Percentiles rank a stretch among this genome's conserved stretches.
phyloP scores from a whole-genome alignment of 2,888 invertebrate species.

The Nemotelus pantherinus region DNA sequence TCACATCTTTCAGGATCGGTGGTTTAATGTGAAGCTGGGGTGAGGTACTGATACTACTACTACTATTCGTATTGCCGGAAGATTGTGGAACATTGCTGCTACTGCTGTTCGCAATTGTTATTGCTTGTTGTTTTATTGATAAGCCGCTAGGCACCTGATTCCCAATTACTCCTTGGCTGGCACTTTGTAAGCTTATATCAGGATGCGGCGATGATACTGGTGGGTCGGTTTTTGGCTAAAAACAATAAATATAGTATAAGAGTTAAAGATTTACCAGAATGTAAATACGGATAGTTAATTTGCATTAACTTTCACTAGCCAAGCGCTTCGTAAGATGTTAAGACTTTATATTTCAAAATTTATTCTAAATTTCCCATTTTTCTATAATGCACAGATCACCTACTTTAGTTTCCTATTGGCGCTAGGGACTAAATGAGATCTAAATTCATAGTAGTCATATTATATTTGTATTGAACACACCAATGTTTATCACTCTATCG shows the following conservation, averaged over 20 bases:
- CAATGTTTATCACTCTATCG: slow-evolving; percentile 29
- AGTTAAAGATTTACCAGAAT: no score
- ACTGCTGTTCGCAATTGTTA: slow-evolving; percentile 46
- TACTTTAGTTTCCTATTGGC: no score
- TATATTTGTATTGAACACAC: not conserved
- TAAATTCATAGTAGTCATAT: no score
- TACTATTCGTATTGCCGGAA: not conserved
- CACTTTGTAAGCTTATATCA: slow-evolving; percentile 57
- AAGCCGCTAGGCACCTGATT: slow-evolving; percentile 22
- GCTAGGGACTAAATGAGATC: no score
- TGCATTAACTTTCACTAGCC: no score
- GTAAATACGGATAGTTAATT: no score
- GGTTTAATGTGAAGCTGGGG: slow-evolving; percentile 47
- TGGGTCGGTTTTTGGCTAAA: slow-evolving; percentile 63
- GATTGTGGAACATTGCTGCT: slow-evolving; percentile 34
- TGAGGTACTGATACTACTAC: slow-evolving; percentile 36
- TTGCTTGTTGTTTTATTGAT: slow-evolving; percentile 45
- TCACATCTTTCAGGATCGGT: slow-evolving; percentile 47
- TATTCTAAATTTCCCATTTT: no score
- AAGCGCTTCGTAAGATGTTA: no score
- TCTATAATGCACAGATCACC: no score
- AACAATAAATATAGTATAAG: slow-evolving; percentile 37
- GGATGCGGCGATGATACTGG: slow-evolving; percentile 58
- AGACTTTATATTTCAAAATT: no score
- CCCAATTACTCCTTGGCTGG: slow-evolving; percentile 39